Percentiles rank a stretch among this genome's conserved stretches.
Evolutionary conservation across 2,797 vertebrate species (phyloP).

Genomic region (Danio tinwini): DNA sequence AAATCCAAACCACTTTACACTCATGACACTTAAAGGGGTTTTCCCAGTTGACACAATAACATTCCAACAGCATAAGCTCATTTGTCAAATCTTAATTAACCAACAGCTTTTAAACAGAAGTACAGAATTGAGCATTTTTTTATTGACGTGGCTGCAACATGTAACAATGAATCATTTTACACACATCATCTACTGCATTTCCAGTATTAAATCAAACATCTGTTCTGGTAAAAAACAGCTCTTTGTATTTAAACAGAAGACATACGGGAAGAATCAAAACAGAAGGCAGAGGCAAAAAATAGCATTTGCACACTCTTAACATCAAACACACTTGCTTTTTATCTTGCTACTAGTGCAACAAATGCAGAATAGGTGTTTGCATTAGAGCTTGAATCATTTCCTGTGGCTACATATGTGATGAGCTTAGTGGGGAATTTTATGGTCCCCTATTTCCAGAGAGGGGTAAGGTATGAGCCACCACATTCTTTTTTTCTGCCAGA

Average conservation of each 20-base stretch:
- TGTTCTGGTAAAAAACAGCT: not conserved
- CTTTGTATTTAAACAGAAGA: constrained; percentile 1
- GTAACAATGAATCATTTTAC: not conserved
- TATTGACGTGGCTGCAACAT: not conserved
- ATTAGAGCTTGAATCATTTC: constrained; percentile 40
- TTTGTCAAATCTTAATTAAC: not conserved
- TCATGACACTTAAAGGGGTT: not conserved
- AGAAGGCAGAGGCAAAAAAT: not conserved
- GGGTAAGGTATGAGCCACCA: not conserved
- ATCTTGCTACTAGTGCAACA: constrained; percentile 5
- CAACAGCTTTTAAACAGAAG: not conserved
- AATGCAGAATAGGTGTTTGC: constrained; percentile 9
- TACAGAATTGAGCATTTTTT: not conserved
- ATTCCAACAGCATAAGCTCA: not conserved
- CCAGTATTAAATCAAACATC: not conserved
- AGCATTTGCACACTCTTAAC: not conserved
- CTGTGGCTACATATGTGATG: constrained; percentile 40
- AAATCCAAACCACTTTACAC: not conserved
- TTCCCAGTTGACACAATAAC: not conserved
- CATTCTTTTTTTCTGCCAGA: not conserved
- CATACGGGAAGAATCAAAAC: not conserved
- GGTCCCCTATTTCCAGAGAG: not conserved
- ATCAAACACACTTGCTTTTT: not conserved
- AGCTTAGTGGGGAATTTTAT: not conserved
- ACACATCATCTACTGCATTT: not conserved